Conservation (phyloP, 2,797 vertebrate species). For the Tenualosa thibaudeaui region DNA sequence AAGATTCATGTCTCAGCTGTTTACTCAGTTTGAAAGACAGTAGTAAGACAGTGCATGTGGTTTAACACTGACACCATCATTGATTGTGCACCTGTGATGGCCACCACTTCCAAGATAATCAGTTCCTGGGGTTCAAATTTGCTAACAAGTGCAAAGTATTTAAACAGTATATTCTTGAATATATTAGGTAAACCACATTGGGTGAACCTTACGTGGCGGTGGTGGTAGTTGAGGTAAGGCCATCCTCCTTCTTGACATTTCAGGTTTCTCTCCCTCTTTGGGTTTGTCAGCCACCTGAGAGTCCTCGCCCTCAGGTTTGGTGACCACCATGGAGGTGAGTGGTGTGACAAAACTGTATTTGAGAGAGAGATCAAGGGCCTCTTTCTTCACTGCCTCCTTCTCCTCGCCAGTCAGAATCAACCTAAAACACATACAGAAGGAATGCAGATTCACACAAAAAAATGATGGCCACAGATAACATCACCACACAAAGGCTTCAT, state of each 20-base stretch:
- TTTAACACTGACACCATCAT: too few species aligned
- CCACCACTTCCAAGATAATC: too few species aligned
- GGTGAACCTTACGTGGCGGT: too few species aligned
- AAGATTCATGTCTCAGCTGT: too few species aligned
- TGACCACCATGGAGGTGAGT: conserved; percentile 82
- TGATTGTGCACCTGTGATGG: too few species aligned
- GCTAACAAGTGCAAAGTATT: too few species aligned
- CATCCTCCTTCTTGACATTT: too few species aligned
- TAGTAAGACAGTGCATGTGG: too few species aligned
- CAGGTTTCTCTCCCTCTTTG: conserved; percentile 57
- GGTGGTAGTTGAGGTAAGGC: not conserved
- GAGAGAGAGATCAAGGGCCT: conserved; percentile 69
- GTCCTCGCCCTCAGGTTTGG: conserved; percentile 68
- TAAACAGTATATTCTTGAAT: too few species aligned
- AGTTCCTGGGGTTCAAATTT: too few species aligned
- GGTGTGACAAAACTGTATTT: conserved; percentile 80
- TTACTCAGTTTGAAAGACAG: too few species aligned
- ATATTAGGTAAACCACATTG: too few species aligned
- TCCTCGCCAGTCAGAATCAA: conserved; percentile 61
- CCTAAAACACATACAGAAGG: conserved; percentile 51
- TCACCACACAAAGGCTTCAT: not conserved
- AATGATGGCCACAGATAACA: not conserved
- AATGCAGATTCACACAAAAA: not conserved
- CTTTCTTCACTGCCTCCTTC: conserved; percentile 60
- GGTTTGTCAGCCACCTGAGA: conserved; percentile 76